A percentile compares a stretch with the other conserved stretches of the same genome.
Evolutionary conservation across 2,113 vertebrate genomes (phyloP).

Genomic region (Brachionichthys hirsutus): DNA sequence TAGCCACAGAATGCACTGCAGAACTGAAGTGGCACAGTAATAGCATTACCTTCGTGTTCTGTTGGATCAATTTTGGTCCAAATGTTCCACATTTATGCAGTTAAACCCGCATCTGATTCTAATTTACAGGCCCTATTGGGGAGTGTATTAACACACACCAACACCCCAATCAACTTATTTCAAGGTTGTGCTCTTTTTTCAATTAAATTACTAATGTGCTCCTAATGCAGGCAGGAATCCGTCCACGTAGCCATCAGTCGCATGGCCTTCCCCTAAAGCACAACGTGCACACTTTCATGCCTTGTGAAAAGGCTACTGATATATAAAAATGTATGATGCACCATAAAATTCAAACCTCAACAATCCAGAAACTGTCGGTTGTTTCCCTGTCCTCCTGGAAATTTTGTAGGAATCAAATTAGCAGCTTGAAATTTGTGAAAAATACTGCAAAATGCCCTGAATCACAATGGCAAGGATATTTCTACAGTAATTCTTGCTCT

Average conservation of each 20-base stretch:
- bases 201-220: conserved; percentile 10
- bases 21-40: conserved; percentile 16
- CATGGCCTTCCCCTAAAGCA: background rate
- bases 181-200: background rate
- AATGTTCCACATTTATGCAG: conserved; percentile 7
- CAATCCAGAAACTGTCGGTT: no score
- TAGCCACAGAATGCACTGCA: conserved; percentile 19
- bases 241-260: no score
- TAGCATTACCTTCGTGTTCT: conserved; percentile 23
- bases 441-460: no score
- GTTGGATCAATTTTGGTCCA: conserved; percentile 12
- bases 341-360: no score
- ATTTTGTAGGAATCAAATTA: no score
- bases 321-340: no score
- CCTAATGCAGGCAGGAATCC: background rate
- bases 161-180: conserved; percentile 2
- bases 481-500: no score
- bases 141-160: background rate
- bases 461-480: no score
- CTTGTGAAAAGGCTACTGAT: no score
- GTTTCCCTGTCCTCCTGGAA: no score
- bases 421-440: no score
- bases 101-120: conserved; percentile 21
- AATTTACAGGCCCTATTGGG: conserved; percentile 31
- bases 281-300: background rate